Conservation (phyloP, 2,113 vertebrate genomes). For the Cynopterus brachyotis region DNA sequence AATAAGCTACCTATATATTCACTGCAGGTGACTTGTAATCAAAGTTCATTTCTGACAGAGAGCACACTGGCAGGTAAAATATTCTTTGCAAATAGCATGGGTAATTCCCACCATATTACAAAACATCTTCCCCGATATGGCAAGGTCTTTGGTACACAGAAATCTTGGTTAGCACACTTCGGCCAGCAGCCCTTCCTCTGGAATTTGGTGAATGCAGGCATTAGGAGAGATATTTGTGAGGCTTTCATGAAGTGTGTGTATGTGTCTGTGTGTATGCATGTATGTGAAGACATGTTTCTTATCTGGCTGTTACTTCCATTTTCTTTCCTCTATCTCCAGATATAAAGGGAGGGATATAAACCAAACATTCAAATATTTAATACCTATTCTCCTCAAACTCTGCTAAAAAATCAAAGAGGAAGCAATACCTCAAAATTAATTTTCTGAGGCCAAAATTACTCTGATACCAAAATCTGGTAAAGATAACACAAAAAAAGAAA, state of each 20-base stretch:
- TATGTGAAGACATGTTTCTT: neutral
- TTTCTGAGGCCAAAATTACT: too few species aligned
- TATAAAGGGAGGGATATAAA: neutral
- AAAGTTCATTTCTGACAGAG: conserved; percentile 32
- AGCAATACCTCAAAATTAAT: too few species aligned
- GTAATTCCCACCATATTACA: conserved; percentile 37
- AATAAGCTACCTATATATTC: neutral
- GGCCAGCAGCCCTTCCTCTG: neutral
- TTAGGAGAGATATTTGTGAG: neutral
- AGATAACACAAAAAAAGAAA: too few species aligned
- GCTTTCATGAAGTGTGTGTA: neutral
- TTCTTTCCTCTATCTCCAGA: neutral
- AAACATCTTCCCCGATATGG: neutral
- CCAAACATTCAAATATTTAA: too few species aligned
- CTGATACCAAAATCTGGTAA: too few species aligned
- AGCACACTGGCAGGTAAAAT: conserved; percentile 1
- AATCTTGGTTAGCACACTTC: neutral
- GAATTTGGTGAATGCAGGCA: neutral
- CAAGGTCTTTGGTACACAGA: neutral
- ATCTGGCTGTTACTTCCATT: neutral
- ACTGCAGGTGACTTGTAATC: neutral
- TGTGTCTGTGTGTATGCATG: neutral
- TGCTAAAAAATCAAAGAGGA: too few species aligned
- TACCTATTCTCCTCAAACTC: too few species aligned
- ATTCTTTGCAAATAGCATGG: conserved; percentile 31